Percentiles rank a stretch among this genome's conserved stretches.
Conservation (phyloP, 2,797 vertebrate genomes). For the Austrolebias charrua region DNA sequence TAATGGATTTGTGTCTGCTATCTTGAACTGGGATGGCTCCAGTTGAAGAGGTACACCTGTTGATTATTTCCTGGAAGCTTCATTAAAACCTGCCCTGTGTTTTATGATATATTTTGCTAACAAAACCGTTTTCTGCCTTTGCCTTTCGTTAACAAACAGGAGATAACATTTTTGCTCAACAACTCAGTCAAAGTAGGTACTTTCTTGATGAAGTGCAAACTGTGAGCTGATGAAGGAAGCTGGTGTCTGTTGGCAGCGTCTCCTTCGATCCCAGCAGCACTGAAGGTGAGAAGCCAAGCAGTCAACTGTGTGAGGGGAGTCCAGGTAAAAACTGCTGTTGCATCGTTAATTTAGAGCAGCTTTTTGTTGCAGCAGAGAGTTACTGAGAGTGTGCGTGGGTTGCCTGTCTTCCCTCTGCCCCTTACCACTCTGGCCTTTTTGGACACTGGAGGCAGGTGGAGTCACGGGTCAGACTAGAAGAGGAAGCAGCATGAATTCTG, state of each 20-base stretch:
- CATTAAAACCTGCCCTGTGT: too few relatives aligned
- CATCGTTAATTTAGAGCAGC: conserved; percentile 65
- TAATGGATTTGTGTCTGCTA: too few relatives aligned
- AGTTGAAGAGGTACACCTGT: too few relatives aligned
- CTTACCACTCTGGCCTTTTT: conserved; percentile 38
- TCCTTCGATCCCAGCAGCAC: conserved; percentile 40
- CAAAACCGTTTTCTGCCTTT: too few relatives aligned
- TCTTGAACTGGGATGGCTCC: too few relatives aligned
- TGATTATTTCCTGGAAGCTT: too few relatives aligned
- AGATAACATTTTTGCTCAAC: too few relatives aligned
- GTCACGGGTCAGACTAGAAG: conserved; percentile 51
- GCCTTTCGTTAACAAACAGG: too few relatives aligned
- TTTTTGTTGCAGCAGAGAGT: conserved; percentile 48
- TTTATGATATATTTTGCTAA: too few relatives aligned
- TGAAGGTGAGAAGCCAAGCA: conserved; percentile 61
- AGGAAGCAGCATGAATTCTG: conserved; percentile 53
- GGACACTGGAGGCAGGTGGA: conserved; percentile 52
- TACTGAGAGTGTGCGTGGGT: conserved; percentile 38
- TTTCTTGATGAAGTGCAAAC: conserved; percentile 27
- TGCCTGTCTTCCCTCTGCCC: conserved; percentile 41
- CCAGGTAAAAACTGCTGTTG: conserved; percentile 51
- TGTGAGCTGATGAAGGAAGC: conserved; percentile 19
- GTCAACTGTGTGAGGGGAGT: conserved; percentile 58
- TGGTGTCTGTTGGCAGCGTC: conserved; percentile 58
- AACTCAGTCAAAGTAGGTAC: conserved; percentile 1